phyloP scores from a whole-genome alignment of 1,140 invertebrate genomes.

The Aphis gossypii region DNA sequence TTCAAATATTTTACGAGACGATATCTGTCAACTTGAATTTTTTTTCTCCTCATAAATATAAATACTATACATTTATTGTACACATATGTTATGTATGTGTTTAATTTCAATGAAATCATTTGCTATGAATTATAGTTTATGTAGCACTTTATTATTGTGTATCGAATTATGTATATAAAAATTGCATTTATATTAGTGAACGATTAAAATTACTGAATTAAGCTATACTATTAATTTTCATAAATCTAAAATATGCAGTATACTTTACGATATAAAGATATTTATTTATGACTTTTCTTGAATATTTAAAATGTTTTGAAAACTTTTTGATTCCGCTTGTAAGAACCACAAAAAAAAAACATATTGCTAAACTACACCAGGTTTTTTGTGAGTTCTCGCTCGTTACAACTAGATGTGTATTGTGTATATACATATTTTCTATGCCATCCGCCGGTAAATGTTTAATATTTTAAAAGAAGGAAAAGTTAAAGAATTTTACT shows the following conservation, averaged over 20 bases:
- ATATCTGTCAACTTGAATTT: conserved; percentile 3
- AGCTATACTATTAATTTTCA: not conserved
- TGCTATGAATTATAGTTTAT: not conserved
- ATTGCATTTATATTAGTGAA: not conserved
- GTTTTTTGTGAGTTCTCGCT: not conserved
- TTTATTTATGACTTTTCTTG: not conserved
- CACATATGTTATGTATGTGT: not conserved
- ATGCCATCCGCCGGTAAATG: not conserved
- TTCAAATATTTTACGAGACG: not conserved
- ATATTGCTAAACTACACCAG: not conserved
- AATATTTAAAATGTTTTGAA: conserved; percentile 9
- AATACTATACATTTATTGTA: not conserved
- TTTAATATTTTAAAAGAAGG: not conserved
- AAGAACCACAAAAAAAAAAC: not conserved
- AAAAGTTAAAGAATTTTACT: conserved; percentile 29
- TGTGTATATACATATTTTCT: not conserved
- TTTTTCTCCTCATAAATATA: not conserved
- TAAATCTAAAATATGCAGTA: not conserved
- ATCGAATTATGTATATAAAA: not conserved
- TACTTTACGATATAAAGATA: not conserved
- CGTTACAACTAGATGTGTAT: not conserved
- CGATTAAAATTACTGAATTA: not conserved
- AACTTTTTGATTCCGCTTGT: conserved; percentile 22
- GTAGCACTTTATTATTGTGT: not conserved
- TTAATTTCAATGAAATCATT: not conserved